These are phyloP conservation scores for Harmothoe impar DNA, from an alignment of 2,888 invertebrate species.

Conservation along the genomic window DNA sequence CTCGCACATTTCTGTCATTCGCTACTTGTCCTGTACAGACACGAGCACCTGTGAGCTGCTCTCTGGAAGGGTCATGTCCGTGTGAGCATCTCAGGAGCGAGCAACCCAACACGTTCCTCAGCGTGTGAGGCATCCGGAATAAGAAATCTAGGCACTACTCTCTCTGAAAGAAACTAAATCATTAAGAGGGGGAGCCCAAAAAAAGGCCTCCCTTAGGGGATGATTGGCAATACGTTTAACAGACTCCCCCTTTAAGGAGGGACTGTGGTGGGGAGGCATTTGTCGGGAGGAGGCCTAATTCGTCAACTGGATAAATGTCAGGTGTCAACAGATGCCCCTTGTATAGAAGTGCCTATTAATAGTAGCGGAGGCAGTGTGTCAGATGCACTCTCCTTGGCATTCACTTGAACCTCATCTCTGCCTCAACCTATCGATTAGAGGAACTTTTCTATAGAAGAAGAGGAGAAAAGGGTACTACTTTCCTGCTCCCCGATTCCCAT, in stretches of 20 bases:
- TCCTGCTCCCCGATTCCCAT: no score
- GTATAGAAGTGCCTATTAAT: slow-evolving; percentile 18
- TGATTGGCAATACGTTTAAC: slow-evolving; percentile 37
- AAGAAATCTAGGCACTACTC: slow-evolving; percentile 38
- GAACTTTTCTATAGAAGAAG: no score
- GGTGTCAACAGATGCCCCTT: background rate
- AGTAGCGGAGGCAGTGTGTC: background rate
- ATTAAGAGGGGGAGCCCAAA: slow-evolving; percentile 14
- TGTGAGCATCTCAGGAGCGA: background rate
- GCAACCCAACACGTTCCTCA: background rate
- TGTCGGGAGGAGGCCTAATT: slow-evolving; percentile 11
- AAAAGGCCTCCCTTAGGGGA: background rate
- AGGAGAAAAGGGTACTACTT: no score
- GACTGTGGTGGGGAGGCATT: slow-evolving; percentile 40
- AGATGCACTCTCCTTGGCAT: background rate
- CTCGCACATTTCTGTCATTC: no score
- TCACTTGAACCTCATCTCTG: background rate
- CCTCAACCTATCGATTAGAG: no score
- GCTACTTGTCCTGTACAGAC: no score
- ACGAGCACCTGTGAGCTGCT: background rate
- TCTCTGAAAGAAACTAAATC: background rate
- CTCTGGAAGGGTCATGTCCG: background rate
- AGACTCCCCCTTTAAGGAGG: background rate
- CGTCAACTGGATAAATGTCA: slow-evolving; percentile 40
- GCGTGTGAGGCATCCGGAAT: slow-evolving; percentile 3